Conservation (phyloP, 2,888 invertebrate species). For the Sericinus montela region DNA sequence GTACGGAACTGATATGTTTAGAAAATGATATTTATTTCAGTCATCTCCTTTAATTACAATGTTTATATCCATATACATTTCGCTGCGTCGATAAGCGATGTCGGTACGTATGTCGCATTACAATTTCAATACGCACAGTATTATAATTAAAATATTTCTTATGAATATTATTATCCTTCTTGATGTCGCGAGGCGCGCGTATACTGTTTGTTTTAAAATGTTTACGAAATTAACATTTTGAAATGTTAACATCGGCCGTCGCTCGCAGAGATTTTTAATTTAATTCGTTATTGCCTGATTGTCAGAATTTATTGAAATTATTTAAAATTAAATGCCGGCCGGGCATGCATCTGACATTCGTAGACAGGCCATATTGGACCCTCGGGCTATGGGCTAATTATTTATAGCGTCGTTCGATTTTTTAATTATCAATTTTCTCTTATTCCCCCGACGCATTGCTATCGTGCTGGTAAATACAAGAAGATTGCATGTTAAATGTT, state of each 20-base stretch:
- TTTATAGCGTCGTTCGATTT: no score
- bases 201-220: slow-evolving; percentile 48
- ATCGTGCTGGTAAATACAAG: no score
- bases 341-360: slow-evolving; percentile 2
- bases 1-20: slow-evolving; percentile 28
- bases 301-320: slow-evolving; percentile 15
- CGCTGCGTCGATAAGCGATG: slow-evolving; percentile 14
- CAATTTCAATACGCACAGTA: slow-evolving; percentile 45
- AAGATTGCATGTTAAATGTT: no score
- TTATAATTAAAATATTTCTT: slow-evolving; percentile 62
- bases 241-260: slow-evolving; percentile 32
- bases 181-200: slow-evolving; percentile 28
- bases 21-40: slow-evolving; percentile 27
- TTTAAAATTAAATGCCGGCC: slow-evolving; percentile 9
- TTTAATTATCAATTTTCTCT: no score
- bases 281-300: slow-evolving; percentile 10
- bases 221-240: slow-evolving; percentile 53
- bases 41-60: slow-evolving; percentile 29
- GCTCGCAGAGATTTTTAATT: slow-evolving; percentile 9
- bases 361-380: not conserved
- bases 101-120: slow-evolving; percentile 37
- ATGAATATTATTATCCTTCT: slow-evolving; percentile 44
- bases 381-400: no score
- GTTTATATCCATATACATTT: slow-evolving; percentile 22
- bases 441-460: no score